phyloP scores from a whole-genome alignment of 2,113 vertebrate species.

The Uropsilus gracilis region DNA sequence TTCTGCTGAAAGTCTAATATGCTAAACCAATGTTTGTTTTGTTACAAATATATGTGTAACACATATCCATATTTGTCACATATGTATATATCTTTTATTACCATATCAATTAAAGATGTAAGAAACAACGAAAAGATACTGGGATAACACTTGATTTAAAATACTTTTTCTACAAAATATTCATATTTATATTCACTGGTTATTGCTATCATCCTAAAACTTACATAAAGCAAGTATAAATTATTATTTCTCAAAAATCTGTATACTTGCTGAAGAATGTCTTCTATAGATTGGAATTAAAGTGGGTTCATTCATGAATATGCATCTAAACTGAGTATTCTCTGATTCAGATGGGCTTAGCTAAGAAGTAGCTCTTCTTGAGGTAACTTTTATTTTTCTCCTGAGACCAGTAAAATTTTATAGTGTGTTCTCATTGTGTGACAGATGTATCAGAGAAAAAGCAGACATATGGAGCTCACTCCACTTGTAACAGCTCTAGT shows the following conservation, averaged over 20 bases:
- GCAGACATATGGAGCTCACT: neutral
- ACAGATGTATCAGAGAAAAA: neutral
- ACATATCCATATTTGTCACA: too few species aligned
- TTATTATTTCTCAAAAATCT: neutral
- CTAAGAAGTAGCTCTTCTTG: neutral
- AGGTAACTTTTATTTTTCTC: neutral
- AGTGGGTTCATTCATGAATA: neutral
- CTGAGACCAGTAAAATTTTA: neutral
- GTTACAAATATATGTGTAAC: too few species aligned
- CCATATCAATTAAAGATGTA: too few species aligned
- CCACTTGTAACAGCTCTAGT: neutral
- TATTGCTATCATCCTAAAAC: neutral
- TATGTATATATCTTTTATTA: too few species aligned
- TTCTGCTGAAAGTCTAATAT: slow-evolving; percentile 7
- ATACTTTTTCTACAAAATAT: neutral
- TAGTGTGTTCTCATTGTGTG: neutral
- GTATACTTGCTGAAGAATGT: neutral
- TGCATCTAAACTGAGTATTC: neutral
- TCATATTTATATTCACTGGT: neutral
- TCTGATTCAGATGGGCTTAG: neutral
- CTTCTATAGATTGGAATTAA: neutral
- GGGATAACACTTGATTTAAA: neutral
- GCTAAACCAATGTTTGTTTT: too few species aligned
- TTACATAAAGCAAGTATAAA: neutral
- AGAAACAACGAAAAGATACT: neutral